Conservation (phyloP, 1,140 invertebrate genomes). For the Papilio xuthus region DNA sequence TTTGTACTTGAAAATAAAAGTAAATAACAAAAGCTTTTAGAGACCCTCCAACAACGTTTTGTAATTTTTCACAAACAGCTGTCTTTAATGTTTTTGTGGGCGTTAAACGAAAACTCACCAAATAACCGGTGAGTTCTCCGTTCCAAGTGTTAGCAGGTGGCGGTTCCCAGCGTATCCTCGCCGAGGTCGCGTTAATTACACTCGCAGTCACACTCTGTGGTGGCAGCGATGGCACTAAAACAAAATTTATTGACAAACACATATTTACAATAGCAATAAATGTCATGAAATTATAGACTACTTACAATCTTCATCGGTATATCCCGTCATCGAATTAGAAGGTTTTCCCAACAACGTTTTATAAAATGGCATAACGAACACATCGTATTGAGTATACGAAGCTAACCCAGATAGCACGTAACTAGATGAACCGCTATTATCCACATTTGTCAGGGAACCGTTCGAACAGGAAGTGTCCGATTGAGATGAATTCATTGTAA, state of each 20-base stretch:
- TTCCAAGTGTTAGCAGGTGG: constrained; percentile 88
- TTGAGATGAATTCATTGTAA: constrained; percentile 58
- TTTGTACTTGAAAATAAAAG: background rate
- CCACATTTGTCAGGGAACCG: constrained; percentile 84
- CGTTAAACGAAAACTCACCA: constrained; percentile 79
- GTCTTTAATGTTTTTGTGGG: constrained; percentile 23
- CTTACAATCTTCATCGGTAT: constrained; percentile 89
- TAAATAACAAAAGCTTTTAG: constrained; percentile 8
- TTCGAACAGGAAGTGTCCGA: constrained; percentile 62
- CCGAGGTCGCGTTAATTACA: constrained; percentile 89
- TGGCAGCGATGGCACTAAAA: constrained; percentile 83
- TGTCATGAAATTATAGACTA: constrained; percentile 44
- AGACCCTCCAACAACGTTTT: background rate
- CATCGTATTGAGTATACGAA: constrained; percentile 88
- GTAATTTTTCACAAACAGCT: constrained; percentile 27
- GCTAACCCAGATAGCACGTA: constrained; percentile 84
- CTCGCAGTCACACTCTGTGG: constrained; percentile 89
- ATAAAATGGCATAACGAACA: constrained; percentile 90
- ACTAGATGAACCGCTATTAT: constrained; percentile 84
- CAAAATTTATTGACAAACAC: constrained; percentile 43
- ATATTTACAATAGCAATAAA: constrained; percentile 21
- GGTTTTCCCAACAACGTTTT: constrained; percentile 89
- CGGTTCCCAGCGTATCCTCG: constrained; percentile 89
- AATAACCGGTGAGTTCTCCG: constrained; percentile 89
- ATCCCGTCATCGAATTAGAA: constrained; percentile 87